Conservation (phyloP, 1,140 invertebrate species). For the Drosophila busckii region DNA sequence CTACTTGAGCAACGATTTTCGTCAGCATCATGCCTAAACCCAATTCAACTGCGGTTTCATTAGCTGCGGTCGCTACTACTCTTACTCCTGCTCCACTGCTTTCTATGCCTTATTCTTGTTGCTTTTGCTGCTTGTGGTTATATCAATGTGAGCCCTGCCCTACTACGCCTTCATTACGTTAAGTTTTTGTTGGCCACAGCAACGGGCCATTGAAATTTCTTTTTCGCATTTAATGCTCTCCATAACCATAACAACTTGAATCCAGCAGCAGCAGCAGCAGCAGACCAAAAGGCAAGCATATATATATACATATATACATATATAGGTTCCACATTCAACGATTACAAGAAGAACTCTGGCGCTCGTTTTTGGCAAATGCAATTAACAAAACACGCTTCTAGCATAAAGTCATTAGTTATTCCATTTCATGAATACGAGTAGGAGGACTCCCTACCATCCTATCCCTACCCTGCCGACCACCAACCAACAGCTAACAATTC, state of each 20-base stretch:
- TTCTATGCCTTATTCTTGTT: conserved; percentile 19
- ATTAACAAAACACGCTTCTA: conserved; percentile 75
- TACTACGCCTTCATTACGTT: conserved; percentile 60
- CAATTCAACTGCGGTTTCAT: conserved; percentile 69
- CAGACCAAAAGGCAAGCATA: not conserved
- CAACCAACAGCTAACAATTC: no score
- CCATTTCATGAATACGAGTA: conserved; percentile 68
- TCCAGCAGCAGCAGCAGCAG: conserved; percentile 5
- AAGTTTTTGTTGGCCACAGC: conserved; percentile 70
- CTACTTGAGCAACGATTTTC: conserved; percentile 43
- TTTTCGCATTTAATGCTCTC: conserved; percentile 63
- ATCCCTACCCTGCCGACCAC: no score
- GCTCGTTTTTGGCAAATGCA: conserved; percentile 67
- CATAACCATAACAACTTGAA: conserved; percentile 36
- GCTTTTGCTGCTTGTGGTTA: conserved; percentile 52
- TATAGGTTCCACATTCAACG: no score
- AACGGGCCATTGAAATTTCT: conserved; percentile 56
- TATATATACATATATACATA: no score
- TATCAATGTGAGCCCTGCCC: conserved; percentile 24
- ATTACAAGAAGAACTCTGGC: conserved; percentile 17
- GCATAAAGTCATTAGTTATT: conserved; percentile 77
- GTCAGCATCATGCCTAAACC: conserved; percentile 3
- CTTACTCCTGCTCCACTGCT: conserved; percentile 30
- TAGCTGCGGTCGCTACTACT: conserved; percentile 49
- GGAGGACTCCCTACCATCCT: conserved; percentile 31